A percentile compares a stretch with the other conserved stretches of the same genome.
These are phyloP conservation scores for Axea sp. DNA, from an alignment of 2,888 invertebrate genomes.

Conservation along the genomic window DNA sequence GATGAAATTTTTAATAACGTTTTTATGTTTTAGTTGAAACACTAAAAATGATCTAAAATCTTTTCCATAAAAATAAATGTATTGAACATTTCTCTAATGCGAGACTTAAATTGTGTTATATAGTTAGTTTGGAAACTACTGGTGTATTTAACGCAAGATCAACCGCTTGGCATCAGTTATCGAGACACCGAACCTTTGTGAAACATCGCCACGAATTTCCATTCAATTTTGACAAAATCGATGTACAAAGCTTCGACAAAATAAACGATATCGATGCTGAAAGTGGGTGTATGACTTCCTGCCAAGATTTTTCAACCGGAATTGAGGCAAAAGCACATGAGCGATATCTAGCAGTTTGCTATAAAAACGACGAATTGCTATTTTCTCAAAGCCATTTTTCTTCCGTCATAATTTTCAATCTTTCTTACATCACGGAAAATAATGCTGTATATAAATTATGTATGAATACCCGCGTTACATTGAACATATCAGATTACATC, in stretches of 20 bases:
- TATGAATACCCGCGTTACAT: slow-evolving; percentile 19
- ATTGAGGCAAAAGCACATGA: slow-evolving; percentile 26
- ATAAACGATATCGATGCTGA: slow-evolving; percentile 46
- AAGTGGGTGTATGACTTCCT: slow-evolving; percentile 42
- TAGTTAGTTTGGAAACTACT: slow-evolving; percentile 29
- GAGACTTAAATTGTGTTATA: slow-evolving; percentile 36
- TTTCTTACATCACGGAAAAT: slow-evolving; percentile 23
- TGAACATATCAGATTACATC: slow-evolving; percentile 25
- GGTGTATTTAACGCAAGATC: slow-evolving; percentile 41
- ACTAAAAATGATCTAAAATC: too few species aligned
- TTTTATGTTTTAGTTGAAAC: too few species aligned
- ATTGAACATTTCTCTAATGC: slow-evolving; percentile 23
- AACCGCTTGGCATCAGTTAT: slow-evolving; percentile 46
- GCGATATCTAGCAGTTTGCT: slow-evolving; percentile 43
- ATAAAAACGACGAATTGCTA: slow-evolving; percentile 37
- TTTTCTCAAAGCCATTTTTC: slow-evolving; percentile 45
- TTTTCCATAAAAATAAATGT: slow-evolving; percentile 35
- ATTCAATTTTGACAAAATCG: slow-evolving; percentile 46
- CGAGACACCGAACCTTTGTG: slow-evolving; percentile 36
- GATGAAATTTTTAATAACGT: too few species aligned
- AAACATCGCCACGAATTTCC: slow-evolving; percentile 48
- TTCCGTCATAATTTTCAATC: slow-evolving; percentile 36
- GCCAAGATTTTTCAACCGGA: slow-evolving; percentile 43
- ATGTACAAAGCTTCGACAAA: slow-evolving; percentile 48
- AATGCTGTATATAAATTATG: slow-evolving; percentile 29